Base-by-base conservation (phyloP, 2,888 invertebrate species). In the Endomychus coccineus region DNA sequence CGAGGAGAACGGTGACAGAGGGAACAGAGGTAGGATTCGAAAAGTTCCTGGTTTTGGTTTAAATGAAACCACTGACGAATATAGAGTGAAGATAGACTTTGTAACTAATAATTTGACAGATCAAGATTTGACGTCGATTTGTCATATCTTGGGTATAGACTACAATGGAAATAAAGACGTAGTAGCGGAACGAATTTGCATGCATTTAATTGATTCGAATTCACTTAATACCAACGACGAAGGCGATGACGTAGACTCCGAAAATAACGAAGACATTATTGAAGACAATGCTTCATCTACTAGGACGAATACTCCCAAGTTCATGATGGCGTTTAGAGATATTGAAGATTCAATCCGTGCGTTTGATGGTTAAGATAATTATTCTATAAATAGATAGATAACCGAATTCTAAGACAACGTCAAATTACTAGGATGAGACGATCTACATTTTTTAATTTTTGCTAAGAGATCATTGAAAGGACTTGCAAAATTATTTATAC, bases 371-470 rank as follows among this genome's bases (percentile, higher is more conserved):
- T 33, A 19, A 3, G 36, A 40, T 6, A 22, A 19, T 4, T 43
- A 34, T 21, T 32, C 43, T 2, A 27, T 48, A n/a, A 25, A 39
- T 5, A 34, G 30, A 19, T 47, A 45, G 46, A 40, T 44, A 6
- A 13, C 19, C 3, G 43, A 45, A 17, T 45, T 49, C 16, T 45
- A 47, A 31, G 44, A 48, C 16, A 39, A 35, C 7, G 29, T 41
- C 7, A 30, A 29, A 3, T 7, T 48, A 6, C 40, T 41, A 29
- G 38, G 40, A 24, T 49, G 46, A 46, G 40, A 34, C 15, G 43
- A 46, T 16, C 19, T 49, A 16, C 48, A 50, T 23, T 46, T 37
- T 23, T 39, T 49, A 10, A 39, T 48, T 7, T 50, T 44, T 22
- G 47, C 43, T 7, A 50, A 48, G 30, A 46, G 39, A 33, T 36